Evolutionary conservation across 2,797 vertebrate genomes (phyloP).

Genomic region (Pseudochromis fuscus): DNA sequence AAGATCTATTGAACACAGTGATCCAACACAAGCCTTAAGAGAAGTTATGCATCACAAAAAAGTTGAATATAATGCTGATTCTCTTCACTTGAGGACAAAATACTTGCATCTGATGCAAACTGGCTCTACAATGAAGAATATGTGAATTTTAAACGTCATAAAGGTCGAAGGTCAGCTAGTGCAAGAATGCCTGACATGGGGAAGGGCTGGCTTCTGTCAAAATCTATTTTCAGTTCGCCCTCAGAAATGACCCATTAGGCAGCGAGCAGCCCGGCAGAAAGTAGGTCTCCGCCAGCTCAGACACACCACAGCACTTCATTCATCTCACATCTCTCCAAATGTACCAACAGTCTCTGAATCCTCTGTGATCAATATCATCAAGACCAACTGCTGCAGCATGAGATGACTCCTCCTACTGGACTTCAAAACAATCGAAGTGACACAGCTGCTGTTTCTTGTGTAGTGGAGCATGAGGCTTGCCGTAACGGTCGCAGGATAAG

Average conservation of each 20-base stretch:
- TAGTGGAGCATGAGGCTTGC: constrained; percentile 77
- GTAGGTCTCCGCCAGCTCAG: constrained; percentile 1
- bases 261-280: constrained; percentile 12
- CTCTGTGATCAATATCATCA: constrained; percentile 1
- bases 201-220: constrained; percentile 26
- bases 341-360: constrained; percentile 12
- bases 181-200: constrained; percentile 11
- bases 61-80: not conserved
- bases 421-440: constrained; percentile 71
- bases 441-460: constrained; percentile 80
- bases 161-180: constrained; percentile 11
- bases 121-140: not conserved
- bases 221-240: constrained; percentile 54
- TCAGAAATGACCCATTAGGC: constrained; percentile 28
- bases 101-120: not conserved
- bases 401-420: constrained; percentile 57
- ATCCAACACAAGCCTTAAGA: not conserved
- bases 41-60: not conserved
- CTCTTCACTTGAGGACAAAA: constrained; percentile 7
- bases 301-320: too few species aligned
- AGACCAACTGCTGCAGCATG: constrained; percentile 20
- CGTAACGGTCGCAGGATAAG: constrained; percentile 77
- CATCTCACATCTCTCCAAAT: not conserved
- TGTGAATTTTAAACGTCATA: constrained; percentile 3
- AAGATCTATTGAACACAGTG: not conserved